Percentiles rank a stretch among this genome's conserved stretches.
Evolutionary conservation across 2,888 invertebrate genomes (phyloP).

Genomic region (Sisyra terminalis): DNA sequence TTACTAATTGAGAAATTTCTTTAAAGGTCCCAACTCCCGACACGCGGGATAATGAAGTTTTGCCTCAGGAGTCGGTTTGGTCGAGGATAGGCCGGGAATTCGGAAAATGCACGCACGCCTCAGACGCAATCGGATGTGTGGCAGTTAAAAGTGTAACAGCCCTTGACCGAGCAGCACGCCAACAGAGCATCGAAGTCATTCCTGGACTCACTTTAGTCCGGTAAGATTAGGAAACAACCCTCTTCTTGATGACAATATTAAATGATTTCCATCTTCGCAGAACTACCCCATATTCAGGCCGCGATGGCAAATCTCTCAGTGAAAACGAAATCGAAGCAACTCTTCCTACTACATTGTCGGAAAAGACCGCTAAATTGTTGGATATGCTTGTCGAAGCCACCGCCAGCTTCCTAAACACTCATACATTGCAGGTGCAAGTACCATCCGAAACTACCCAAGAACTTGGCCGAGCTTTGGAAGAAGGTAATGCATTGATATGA

Average conservation of each 20-base stretch:
- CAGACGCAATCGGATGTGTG: slow-evolving; percentile 33
- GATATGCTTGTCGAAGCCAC: slow-evolving; percentile 38
- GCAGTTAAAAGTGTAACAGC: slow-evolving; percentile 38
- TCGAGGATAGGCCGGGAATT: slow-evolving; percentile 24
- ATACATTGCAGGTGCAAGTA: slow-evolving; percentile 51
- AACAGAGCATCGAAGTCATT: slow-evolving; percentile 34
- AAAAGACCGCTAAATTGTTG: slow-evolving; percentile 33
- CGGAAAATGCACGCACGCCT: slow-evolving; percentile 23
- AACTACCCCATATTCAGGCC: slow-evolving; percentile 17
- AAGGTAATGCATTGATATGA: slow-evolving; percentile 35
- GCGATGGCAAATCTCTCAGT: slow-evolving; percentile 25
- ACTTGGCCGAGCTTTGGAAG: slow-evolving; percentile 55
- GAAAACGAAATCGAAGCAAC: slow-evolving; percentile 32
- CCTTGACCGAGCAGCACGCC: slow-evolving; percentile 35
- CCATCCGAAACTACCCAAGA: slow-evolving; percentile 45
- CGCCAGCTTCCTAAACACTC: slow-evolving; percentile 37
- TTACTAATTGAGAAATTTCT: background rate
- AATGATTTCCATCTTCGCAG: slow-evolving; percentile 10
- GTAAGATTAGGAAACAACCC: slow-evolving; percentile 19
- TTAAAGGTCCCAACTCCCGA: background rate
- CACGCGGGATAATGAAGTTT: background rate
- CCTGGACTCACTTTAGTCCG: slow-evolving; percentile 40
- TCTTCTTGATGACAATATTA: background rate
- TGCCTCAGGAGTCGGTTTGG: slow-evolving; percentile 9
- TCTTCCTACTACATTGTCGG: slow-evolving; percentile 32